Conservation (phyloP, 2,888 invertebrate genomes). For the Polydrusus tereticollis region DNA sequence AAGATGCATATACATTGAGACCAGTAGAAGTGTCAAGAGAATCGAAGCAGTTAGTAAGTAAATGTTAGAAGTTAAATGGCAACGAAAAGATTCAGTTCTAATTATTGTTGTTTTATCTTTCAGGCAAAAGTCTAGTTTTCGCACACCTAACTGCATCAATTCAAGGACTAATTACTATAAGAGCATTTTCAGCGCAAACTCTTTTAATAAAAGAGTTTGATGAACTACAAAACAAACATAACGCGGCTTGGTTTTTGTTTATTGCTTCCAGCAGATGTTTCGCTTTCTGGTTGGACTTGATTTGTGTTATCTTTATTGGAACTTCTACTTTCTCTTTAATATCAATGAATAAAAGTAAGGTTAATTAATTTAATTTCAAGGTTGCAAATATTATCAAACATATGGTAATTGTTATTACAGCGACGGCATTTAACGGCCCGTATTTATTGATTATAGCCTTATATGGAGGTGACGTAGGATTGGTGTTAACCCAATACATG, state of each 20-base stretch:
- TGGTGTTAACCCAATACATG: slow-evolving; percentile 77
- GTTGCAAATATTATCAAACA: neutral
- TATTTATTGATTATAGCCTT: slow-evolving; percentile 53
- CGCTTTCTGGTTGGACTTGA: slow-evolving; percentile 76
- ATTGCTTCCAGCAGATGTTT: slow-evolving; percentile 76
- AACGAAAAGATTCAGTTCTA: neutral
- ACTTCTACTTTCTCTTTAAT: slow-evolving; percentile 75
- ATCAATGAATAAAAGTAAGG: slow-evolving; percentile 62
- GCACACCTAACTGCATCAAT: slow-evolving; percentile 85
- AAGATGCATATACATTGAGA: slow-evolving; percentile 76
- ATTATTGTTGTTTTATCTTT: neutral
- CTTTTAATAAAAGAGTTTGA: slow-evolving; percentile 72
- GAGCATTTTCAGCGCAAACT: slow-evolving; percentile 80
- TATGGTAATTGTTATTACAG: neutral
- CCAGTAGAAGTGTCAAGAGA: slow-evolving; percentile 79
- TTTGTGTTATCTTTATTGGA: slow-evolving; percentile 75
- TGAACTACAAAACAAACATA: slow-evolving; percentile 74
- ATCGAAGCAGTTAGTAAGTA: slow-evolving; percentile 77
- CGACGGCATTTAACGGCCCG: neutral
- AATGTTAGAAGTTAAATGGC: neutral
- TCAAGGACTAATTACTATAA: slow-evolving; percentile 83
- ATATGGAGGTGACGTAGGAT: slow-evolving; percentile 73
- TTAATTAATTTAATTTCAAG: neutral
- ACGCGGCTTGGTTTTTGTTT: slow-evolving; percentile 78
- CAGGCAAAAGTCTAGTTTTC: slow-evolving; percentile 88